These are phyloP conservation scores for Poeciliopsis retropinna DNA, from an alignment of 2,113 vertebrate species.

Conservation along the genomic window DNA sequence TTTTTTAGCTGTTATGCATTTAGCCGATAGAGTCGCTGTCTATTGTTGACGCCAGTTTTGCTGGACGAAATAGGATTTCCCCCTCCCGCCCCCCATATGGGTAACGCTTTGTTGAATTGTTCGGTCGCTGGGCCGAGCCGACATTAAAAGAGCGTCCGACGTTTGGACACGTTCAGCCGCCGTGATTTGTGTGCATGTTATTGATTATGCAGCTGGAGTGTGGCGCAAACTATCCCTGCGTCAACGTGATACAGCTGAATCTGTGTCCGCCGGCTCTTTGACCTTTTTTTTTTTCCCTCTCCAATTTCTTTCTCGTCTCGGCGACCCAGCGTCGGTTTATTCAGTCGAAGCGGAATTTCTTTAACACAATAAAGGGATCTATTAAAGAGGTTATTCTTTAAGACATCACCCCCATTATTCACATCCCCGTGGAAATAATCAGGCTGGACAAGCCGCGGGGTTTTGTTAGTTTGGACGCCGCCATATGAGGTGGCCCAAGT, in stretches of 20 bases:
- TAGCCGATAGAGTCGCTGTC: background rate
- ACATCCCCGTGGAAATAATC: background rate
- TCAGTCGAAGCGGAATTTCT: background rate
- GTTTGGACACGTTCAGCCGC: conserved; percentile 36
- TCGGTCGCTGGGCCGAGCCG: conserved; percentile 46
- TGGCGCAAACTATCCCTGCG: conserved; percentile 51
- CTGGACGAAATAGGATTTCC: background rate
- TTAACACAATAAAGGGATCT: background rate
- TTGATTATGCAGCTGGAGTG: conserved; percentile 50
- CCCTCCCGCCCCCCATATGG: too few relatives aligned
- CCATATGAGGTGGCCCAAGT: conserved; percentile 8
- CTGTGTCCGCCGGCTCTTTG: conserved; percentile 18
- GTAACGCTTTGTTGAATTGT: conserved; percentile 1
- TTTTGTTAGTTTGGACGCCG: background rate
- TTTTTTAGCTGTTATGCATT: conserved; percentile 16
- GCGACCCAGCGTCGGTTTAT: background rate
- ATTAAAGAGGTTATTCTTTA: background rate
- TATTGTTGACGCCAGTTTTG: conserved; percentile 26
- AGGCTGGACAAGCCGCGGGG: background rate
- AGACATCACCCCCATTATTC: background rate
- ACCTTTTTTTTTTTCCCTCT: conserved; percentile 15
- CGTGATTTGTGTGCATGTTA: conserved; percentile 53
- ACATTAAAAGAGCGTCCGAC: conserved; percentile 1
- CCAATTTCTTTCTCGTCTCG: background rate
- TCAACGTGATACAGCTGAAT: conserved; percentile 4